phyloP scores from a whole-genome alignment of 2,113 vertebrate species.

The Fulmarus glacialis region DNA sequence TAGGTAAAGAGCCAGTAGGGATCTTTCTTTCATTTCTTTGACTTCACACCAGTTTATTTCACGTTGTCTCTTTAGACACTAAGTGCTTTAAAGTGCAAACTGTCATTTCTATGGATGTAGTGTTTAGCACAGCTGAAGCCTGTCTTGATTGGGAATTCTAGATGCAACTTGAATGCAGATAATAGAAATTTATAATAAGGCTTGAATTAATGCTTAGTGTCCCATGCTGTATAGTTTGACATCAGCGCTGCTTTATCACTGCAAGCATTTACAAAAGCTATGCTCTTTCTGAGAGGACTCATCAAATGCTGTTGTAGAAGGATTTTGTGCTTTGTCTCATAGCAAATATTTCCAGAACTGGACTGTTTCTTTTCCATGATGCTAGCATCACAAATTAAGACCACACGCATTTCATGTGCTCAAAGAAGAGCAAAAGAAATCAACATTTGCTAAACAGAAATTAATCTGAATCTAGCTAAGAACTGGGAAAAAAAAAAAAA shows the following conservation, averaged over 20 bases:
- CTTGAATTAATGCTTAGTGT: background rate
- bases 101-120: background rate
- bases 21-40: background rate
- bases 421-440: background rate
- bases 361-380: background rate
- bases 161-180: background rate
- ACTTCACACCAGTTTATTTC: background rate
- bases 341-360: background rate
- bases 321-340: background rate
- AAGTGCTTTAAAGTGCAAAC: background rate
- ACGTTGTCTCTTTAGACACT: background rate
- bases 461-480: background rate
- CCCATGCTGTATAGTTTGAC: background rate
- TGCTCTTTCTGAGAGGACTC: background rate
- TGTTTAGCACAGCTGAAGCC: slow-evolving; percentile 10
- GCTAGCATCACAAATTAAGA: background rate
- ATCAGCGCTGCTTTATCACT: background rate
- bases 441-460: background rate
- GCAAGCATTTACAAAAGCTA: background rate
- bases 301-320: background rate
- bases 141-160: background rate
- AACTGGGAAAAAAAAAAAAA: background rate
- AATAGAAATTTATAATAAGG: background rate
- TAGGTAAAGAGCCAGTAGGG: background rate
- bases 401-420: background rate